Evolutionary conservation across 35 echinoderm and acorn worm genomes (phyloP).

Genomic region (Holothuria glaberrima): DNA sequence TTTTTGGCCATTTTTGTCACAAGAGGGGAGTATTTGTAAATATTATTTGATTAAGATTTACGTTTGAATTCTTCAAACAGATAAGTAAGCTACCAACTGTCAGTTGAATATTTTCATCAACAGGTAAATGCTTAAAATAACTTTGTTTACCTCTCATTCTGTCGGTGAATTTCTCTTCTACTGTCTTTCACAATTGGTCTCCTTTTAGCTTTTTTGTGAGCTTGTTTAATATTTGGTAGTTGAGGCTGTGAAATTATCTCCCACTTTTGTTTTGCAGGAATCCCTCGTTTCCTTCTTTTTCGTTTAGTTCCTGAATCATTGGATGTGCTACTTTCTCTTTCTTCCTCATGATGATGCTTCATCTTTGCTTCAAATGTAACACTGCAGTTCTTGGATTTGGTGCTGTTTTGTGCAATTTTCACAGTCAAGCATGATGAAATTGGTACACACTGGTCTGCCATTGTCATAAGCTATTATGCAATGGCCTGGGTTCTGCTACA

Average conservation of each 20-base stretch:
- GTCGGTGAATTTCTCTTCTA: conserved; percentile 26
- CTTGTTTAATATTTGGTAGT: neutral
- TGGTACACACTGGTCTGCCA: conserved; percentile 35
- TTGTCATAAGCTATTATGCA: neutral
- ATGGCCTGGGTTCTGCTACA: too few species aligned
- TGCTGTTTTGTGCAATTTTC: too few species aligned
- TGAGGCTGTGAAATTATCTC: neutral
- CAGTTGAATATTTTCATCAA: too few species aligned
- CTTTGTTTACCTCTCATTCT: conserved; percentile 11
- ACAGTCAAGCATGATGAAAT: neutral
- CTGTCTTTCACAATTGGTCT: conserved; percentile 4
- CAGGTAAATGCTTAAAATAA: too few species aligned
- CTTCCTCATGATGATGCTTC: neutral
- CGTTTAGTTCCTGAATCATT: neutral
- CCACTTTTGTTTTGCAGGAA: too few species aligned
- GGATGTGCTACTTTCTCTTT: neutral
- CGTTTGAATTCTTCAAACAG: too few species aligned
- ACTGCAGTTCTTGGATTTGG: neutral
- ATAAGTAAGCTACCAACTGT: too few species aligned
- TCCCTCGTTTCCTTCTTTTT: neutral
- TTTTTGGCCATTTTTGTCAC: too few species aligned
- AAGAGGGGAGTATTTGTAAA: too few species aligned
- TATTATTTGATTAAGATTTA: too few species aligned
- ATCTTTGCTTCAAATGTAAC: neutral
- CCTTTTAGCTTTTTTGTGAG: conserved; percentile 34